These are phyloP conservation scores for Bathynomus jamesi DNA, from an alignment of 1,140 invertebrate species.

Conservation along the genomic window DNA sequence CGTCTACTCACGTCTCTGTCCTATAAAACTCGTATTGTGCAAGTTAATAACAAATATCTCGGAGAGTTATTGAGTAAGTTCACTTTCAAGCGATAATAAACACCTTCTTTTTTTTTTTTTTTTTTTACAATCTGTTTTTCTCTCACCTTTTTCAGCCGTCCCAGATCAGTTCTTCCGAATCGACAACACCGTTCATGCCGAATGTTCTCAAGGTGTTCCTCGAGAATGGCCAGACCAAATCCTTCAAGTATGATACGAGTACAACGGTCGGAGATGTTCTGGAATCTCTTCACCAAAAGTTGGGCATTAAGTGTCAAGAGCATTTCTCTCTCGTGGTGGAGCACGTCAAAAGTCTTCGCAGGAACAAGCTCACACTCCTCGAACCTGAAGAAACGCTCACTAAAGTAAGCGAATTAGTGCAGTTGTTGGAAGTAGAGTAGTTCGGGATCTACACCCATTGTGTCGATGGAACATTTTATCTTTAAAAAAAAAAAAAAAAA, in stretches of 20 bases:
- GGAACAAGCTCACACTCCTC: constrained; percentile 73
- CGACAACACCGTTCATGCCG: constrained; percentile 77
- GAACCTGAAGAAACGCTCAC: constrained; percentile 74
- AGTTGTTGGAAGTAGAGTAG: too few relatives aligned
- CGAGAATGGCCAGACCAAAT: constrained; percentile 91
- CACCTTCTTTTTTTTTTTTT: too few relatives aligned
- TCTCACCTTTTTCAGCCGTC: constrained; percentile 55
- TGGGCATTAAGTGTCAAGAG: constrained; percentile 67
- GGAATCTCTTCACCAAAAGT: constrained; percentile 71
- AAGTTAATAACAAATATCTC: too few relatives aligned
- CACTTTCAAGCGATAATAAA: too few relatives aligned
- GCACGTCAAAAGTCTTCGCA: constrained; percentile 74
- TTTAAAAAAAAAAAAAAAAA: too few relatives aligned
- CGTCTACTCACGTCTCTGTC: too few relatives aligned
- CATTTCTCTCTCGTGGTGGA: constrained; percentile 83
- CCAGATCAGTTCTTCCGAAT: constrained; percentile 59
- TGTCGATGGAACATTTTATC: too few relatives aligned
- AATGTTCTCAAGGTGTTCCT: constrained; percentile 84
- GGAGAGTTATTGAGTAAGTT: too few relatives aligned
- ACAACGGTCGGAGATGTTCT: constrained; percentile 84
- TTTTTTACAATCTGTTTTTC: too few relatives aligned
- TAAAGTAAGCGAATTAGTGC: constrained; percentile 58
- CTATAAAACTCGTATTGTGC: too few relatives aligned
- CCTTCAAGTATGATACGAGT: constrained; percentile 87
- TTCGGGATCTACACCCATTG: too few relatives aligned